phyloP scores from a whole-genome alignment of 2,888 invertebrate genomes.

The Spialia ferax region DNA sequence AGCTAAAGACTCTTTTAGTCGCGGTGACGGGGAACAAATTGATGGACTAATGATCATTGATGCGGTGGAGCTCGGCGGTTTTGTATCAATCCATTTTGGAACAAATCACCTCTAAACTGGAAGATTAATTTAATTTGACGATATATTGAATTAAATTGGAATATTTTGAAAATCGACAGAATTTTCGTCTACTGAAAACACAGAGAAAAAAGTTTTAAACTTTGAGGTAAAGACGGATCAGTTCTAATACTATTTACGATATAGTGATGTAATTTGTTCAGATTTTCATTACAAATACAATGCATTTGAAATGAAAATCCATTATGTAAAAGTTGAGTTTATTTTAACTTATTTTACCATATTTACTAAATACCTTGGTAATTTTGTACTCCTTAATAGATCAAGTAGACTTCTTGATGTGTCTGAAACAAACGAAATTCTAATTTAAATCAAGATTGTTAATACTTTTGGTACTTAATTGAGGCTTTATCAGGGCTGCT shows the following conservation, averaged over 20 bases:
- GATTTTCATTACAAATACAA: too few species aligned
- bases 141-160: too few species aligned
- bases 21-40: conserved; percentile 44
- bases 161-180: background rate
- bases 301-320: too few species aligned
- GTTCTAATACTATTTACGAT: too few species aligned
- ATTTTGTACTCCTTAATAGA: conserved; percentile 69
- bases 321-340: too few species aligned
- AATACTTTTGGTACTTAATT: background rate
- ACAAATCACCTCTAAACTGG: background rate
- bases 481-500: conserved; percentile 12
- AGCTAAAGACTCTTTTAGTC: conserved; percentile 46
- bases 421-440: conserved; percentile 70
- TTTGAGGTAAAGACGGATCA: too few species aligned
- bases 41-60: conserved; percentile 31
- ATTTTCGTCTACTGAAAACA: too few species aligned
- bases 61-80: conserved; percentile 4
- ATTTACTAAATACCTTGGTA: conserved; percentile 68
- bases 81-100: conserved; percentile 17
- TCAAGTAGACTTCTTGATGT: conserved; percentile 63
- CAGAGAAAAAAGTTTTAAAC: too few species aligned
- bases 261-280: too few species aligned
- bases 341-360: too few species aligned
- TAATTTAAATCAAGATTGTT: conserved; percentile 23
- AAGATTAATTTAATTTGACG: background rate